Conservation (phyloP, 2,113 vertebrate genomes). For the Poeciliopsis turrubarensis region DNA sequence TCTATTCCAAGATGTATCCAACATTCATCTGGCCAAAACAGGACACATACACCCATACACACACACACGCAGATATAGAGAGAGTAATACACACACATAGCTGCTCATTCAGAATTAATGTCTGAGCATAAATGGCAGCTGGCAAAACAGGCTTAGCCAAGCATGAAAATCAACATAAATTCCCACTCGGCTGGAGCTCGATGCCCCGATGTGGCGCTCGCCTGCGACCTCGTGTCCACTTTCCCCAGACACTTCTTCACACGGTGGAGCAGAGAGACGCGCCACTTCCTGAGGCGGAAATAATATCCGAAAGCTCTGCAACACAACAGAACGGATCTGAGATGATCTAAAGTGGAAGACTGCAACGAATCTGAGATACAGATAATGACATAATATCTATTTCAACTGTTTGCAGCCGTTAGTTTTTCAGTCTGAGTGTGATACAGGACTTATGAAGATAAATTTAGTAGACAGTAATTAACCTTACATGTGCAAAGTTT, state of each 20-base stretch:
- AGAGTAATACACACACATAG: slow-evolving; percentile 30
- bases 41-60: slow-evolving; percentile 37
- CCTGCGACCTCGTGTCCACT: slow-evolving; percentile 48
- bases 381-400: neutral
- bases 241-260: slow-evolving; percentile 62
- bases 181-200: slow-evolving; percentile 65
- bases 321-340: slow-evolving; percentile 25
- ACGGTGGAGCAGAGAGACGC: slow-evolving; percentile 33
- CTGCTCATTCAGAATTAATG: slow-evolving; percentile 59
- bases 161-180: slow-evolving; percentile 75
- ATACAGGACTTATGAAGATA: neutral
- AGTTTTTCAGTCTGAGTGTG: neutral
- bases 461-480: neutral
- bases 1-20: slow-evolving; percentile 36
- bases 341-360: slow-evolving; percentile 28
- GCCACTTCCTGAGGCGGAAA: slow-evolving; percentile 37
- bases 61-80: slow-evolving; percentile 15
- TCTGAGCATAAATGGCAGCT: slow-evolving; percentile 75
- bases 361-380: neutral
- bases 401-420: neutral
- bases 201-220: slow-evolving; percentile 53
- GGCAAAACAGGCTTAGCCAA: slow-evolving; percentile 72
- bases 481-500: neutral
- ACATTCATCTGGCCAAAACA: slow-evolving; percentile 45
- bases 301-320: slow-evolving; percentile 32